Evolutionary conservation across 2,888 invertebrate species (phyloP).

Genomic region (Sarcophaga caerulescens): DNA sequence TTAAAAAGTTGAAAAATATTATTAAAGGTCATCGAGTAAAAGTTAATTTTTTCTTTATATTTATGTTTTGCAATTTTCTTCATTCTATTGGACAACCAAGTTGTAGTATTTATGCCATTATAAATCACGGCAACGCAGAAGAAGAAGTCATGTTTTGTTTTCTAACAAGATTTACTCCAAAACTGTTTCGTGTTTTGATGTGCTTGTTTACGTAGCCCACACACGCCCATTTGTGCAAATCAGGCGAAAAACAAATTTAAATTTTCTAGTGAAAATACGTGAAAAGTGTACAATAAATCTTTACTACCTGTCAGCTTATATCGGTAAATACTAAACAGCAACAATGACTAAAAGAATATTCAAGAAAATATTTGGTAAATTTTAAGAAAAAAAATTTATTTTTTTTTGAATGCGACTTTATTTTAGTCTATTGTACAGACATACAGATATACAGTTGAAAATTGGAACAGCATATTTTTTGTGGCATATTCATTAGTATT

Average conservation of each 20-base stretch:
- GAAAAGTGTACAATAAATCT: conserved; percentile 56
- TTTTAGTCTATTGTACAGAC: too few species aligned
- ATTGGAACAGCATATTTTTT: too few species aligned
- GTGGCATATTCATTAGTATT: neutral
- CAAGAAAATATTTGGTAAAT: neutral
- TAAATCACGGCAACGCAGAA: conserved; percentile 37
- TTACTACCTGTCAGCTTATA: conserved; percentile 52
- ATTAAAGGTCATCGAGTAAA: conserved; percentile 19
- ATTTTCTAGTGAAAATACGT: conserved; percentile 44
- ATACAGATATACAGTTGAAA: too few species aligned
- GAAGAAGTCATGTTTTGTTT: conserved; percentile 19
- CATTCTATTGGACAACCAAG: neutral
- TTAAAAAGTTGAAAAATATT: neutral
- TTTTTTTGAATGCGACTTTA: too few species aligned
- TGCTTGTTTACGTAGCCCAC: neutral
- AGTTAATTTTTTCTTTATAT: neutral
- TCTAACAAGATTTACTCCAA: conserved; percentile 8
- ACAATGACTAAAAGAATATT: conserved; percentile 17
- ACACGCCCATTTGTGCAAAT: neutral
- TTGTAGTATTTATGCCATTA: neutral
- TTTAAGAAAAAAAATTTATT: too few species aligned
- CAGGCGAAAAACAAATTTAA: conserved; percentile 1
- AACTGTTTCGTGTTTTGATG: conserved; percentile 16
- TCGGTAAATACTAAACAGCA: neutral
- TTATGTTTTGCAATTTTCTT: neutral